Base-by-base conservation (phyloP, 2,113 vertebrate genomes). In the Ciconia boyciana region DNA sequence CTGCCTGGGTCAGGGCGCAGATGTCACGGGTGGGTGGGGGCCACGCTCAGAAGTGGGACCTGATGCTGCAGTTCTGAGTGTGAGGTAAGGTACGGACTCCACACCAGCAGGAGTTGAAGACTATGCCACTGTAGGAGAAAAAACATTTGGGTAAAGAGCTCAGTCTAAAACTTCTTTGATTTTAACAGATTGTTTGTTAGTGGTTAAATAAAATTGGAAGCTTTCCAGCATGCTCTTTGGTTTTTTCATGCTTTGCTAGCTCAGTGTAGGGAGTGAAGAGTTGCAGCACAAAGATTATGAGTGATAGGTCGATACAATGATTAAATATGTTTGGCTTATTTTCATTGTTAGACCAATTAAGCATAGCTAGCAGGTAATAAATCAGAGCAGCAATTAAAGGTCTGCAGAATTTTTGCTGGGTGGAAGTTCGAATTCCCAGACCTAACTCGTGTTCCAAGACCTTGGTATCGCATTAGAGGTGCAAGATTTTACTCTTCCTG, bases 341-440 rank as follows among this genome's bases (percentile, higher is more conserved):
- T 95, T 91, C 70, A 55, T 65, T 21, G 21, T 96, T 82, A 93
- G 74, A 61, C 44, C 65, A 82, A 64, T 36, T 78, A 78, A 82
- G 69, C 81, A 76, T 34, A 89, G 51, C 83, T 83, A 87, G 65
- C 70, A 89, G 58, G 16, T 75, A 84, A 91, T 93, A 93, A 93
- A 91, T 91, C 87, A 94, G 87, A 94, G 78, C 13, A 32, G 70
- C 75, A 90, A 39, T 93, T 91, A 82, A 76, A 83, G 32, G 29
- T 43, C 71, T 79, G 55, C 18, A 74, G 87, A 60, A 66, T 87
- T 91, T 94, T 92, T 84, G 20, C 34, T 70, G 54, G 34, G 74
- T 74, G 62, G 70, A 90, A 91, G 54, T 77, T 95, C 64, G 71
- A 83, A 78, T 89, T 91, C 58, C 70, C 36, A 86, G 83, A 75